Base-by-base conservation (phyloP, 2,797 vertebrate genomes). In the Poliocrania exsul region DNA sequence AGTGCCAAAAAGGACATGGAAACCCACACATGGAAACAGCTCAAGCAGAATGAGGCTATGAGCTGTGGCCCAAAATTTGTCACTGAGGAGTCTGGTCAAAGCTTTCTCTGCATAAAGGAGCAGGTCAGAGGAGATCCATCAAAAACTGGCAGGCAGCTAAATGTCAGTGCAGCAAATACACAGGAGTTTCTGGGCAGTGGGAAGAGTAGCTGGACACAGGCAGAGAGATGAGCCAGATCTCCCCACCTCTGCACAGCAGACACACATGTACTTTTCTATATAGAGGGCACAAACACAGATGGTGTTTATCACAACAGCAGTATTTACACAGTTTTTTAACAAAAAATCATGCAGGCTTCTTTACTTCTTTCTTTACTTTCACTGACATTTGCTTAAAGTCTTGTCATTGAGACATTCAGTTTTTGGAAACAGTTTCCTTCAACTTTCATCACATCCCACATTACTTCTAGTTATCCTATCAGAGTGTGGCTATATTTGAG, bases 401-500 rank as follows among this genome's bases (percentile, higher is more conserved):
- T 71, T 71, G 5, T n/a, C 7, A n/a, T 37, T 40, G 33, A 42
- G 4, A 72, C 1, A 2, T 61, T 67, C 12, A 1, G 5, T 61
- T 82, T 85, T 54, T 49, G 46, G 25, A 38, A n/a, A 51, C 5
- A 31, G 25, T 49, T 79, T 70, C 28, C 62, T 81, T 42, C 35
- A 44, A n/a, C 4, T 50, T 71, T 62, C 5, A 0, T 20, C 49
- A 61, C 70, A 78, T 51, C 70, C 50, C 54, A 60, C 53, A 24
- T 50, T 37, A 64, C 26, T 90, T 61, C 64, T 80, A 47, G 42
- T 77, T 58, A 82, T 57, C 33, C 37, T 25, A 16, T 10, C 65
- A 58, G 16, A 11, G 17, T 0, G 0, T 47, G 26, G 7, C 31
- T 85, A 1, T 18, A 10, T 61, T 46, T 92, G n/a, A 82, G 20